Percentiles rank a stretch among this genome's conserved stretches.
These are phyloP conservation scores for Oegoconia quadripuncta DNA, from an alignment of 2,888 invertebrate genomes.

Conservation along the genomic window DNA sequence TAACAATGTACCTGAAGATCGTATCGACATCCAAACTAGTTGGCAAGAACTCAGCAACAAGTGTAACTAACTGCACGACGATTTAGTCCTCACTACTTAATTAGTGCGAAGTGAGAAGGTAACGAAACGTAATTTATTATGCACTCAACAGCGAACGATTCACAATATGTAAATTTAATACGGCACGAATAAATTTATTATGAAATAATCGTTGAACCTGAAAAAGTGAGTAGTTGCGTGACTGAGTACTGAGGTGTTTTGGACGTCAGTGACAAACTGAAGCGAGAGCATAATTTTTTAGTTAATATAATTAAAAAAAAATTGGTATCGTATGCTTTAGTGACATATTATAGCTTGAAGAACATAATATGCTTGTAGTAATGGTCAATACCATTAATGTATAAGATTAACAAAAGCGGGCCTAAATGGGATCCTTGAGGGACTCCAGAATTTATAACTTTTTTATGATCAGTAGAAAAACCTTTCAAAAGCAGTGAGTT, in stretches of 20 bases:
- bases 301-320: no score
- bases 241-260: slow-evolving; percentile 24
- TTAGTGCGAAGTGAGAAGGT: slow-evolving; percentile 62
- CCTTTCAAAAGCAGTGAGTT: no score
- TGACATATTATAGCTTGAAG: no score
- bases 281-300: neutral
- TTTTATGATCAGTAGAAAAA: no score
- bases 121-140: slow-evolving; percentile 69
- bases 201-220: slow-evolving; percentile 65
- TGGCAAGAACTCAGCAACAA: neutral
- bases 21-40: no score
- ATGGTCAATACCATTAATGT: no score
- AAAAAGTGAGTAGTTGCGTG: slow-evolving; percentile 65
- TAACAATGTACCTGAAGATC: no score
- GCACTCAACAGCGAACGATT: slow-evolving; percentile 60
- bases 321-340: no score
- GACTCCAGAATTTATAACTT: no score
- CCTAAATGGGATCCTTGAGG: no score
- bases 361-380: no score
- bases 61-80: slow-evolving; percentile 1
- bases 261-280: slow-evolving; percentile 5
- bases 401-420: no score
- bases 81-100: slow-evolving; percentile 41
- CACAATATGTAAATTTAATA: slow-evolving; percentile 62
- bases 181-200: slow-evolving; percentile 62